Evolutionary conservation across 2,113 vertebrate genomes (phyloP), one percentile per base, ranked within the genome.

Genomic region (western clawed frog (Xenopus tropicalis)): DNA sequence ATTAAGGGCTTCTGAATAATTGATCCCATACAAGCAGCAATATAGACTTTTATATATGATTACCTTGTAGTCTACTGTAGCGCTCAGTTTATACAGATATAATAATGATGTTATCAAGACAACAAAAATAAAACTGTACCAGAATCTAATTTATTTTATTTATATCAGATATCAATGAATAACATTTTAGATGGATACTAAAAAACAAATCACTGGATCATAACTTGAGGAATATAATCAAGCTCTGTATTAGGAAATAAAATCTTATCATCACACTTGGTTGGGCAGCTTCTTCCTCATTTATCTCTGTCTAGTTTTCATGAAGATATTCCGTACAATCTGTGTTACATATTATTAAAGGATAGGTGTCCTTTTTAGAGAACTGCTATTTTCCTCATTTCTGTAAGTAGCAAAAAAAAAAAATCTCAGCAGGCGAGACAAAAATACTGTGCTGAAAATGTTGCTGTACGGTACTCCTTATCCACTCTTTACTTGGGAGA

Each of bases 341-440:
- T 3, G 56, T 22, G n/a, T 44, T 25, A 71, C 24, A 66, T 2
- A 69, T 63, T 71, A 77, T 70, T 81, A 77, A 42, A 81, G 65
- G 69, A 61, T 85, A 78, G 66, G 5, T 74, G 69, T 58, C 65
- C 69, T 81, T 79, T 83, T 68, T 64, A 24, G 57, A 80, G 71
- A 77, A 79, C 66, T 52, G 1, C 10, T 73, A 74, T 82, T 85
- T 80, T 81, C n/a, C 79, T 80, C 74, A 74, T 73, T 80, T 78
- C 78, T 77, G 46, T 78, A 61, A 25, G 44, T 20, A 44, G n/a
- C n/a, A 22, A 37, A 67, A 19, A 68, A 67, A 67, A 9, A 64
- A 81, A 83, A 83, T 79, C 69, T 79, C 77, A 72, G 61, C 65
- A 80, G 51, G 68, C 78, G 81, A 80, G 66, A 75, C 83, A 78